These are phyloP conservation scores for Enteromius afrohamiltoni DNA, from an alignment of 2,797 vertebrate genomes.

Conservation along the genomic window DNA sequence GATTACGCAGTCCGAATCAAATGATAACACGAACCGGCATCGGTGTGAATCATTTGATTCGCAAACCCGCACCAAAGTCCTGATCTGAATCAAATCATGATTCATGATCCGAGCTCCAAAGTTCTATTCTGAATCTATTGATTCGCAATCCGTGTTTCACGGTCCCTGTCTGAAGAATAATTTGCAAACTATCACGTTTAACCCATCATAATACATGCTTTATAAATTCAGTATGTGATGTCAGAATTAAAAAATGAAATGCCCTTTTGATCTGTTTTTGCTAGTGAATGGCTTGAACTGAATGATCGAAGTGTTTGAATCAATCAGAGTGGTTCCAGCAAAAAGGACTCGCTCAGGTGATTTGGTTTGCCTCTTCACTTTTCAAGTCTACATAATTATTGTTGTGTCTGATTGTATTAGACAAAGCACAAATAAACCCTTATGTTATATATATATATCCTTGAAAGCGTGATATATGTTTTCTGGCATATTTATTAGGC, in stretches of 20 bases:
- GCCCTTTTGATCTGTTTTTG: not conserved
- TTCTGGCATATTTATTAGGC: not conserved
- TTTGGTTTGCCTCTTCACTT: not conserved
- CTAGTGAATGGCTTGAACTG: not conserved
- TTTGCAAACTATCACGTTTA: not conserved
- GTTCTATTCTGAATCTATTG: not conserved
- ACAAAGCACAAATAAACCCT: too few relatives aligned
- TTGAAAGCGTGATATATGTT: not conserved
- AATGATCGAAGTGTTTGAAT: not conserved
- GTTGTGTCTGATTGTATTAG: not conserved
- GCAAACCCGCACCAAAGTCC: not conserved
- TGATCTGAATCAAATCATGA: too few relatives aligned
- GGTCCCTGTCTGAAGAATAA: not conserved
- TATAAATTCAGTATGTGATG: not conserved
- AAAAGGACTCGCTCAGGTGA: not conserved
- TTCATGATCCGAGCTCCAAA: not conserved
- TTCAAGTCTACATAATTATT: not conserved
- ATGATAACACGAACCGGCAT: not conserved
- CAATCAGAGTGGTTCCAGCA: not conserved
- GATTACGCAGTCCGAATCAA: not conserved
- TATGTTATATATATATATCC: not conserved
- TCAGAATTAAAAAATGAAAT: not conserved
- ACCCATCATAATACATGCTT: not conserved
- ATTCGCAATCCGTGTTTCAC: rapidly evolving
- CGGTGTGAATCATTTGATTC: too few relatives aligned